Percentiles rank a stretch among this genome's conserved stretches.
These are phyloP conservation scores for Boulengeromyrus knoepffleri DNA, from an alignment of 2,113 vertebrate genomes.

Conservation along the genomic window DNA sequence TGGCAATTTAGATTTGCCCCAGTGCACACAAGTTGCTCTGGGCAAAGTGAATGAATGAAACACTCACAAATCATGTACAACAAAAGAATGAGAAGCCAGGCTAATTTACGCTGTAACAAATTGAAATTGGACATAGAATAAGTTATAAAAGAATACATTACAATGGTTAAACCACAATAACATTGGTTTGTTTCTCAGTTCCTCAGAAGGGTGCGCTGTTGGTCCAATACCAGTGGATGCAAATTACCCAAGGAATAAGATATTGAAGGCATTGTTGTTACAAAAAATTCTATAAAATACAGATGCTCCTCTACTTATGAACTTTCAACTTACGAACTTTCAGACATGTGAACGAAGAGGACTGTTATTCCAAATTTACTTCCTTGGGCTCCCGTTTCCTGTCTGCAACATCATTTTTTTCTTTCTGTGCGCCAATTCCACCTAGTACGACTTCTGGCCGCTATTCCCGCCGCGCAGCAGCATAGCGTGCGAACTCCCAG, in stretches of 20 bases:
- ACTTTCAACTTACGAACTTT: no score
- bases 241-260: not conserved
- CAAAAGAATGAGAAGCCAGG: slow-evolving; percentile 33
- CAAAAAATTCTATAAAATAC: not conserved
- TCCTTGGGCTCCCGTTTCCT: no score
- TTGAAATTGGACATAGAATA: slow-evolving; percentile 41
- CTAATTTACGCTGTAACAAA: slow-evolving; percentile 52
- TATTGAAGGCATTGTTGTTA: not conserved
- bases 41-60: slow-evolving; percentile 30
- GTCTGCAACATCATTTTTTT: no score
- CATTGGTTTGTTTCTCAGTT: slow-evolving; percentile 37
- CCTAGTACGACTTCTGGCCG: no score
- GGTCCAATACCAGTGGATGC: not conserved
- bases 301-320: no score
- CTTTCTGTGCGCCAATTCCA: no score
- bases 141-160: slow-evolving; percentile 45
- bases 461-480: no score
- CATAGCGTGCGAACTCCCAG: no score
- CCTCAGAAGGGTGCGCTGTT: not conserved
- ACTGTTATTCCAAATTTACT: no score
- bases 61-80: slow-evolving; percentile 8
- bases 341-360: no score
- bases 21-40: slow-evolving; percentile 44
- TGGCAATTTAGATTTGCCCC: slow-evolving; percentile 37
- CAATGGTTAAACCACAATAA: slow-evolving; percentile 44